phyloP scores from a whole-genome alignment of 35 echinoderm and acorn worm species.

The Apostichopus japonicus region DNA sequence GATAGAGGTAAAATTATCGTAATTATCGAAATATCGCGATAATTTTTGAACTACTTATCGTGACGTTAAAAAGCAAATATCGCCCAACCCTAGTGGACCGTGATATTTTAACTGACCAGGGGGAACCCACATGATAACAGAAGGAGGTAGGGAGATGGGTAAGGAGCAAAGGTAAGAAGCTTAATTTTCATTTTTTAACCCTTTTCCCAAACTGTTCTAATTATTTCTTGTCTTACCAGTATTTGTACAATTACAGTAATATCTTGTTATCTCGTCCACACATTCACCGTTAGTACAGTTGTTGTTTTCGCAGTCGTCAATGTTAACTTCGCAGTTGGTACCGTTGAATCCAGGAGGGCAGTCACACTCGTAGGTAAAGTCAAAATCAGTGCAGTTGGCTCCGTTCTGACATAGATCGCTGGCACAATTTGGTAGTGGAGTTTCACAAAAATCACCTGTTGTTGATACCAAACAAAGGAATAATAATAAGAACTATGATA shows the following conservation, averaged over 20 bases:
- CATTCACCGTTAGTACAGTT: slow-evolving; percentile 54
- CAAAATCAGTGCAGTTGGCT: slow-evolving; percentile 74
- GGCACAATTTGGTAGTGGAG: slow-evolving; percentile 76
- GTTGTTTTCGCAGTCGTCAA: slow-evolving; percentile 63
- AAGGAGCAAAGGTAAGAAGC: not conserved
- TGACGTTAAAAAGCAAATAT: no score
- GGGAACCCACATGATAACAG: not conserved
- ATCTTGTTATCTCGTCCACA: slow-evolving; percentile 56
- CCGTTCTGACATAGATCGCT: slow-evolving; percentile 68
- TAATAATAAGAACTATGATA: not conserved
- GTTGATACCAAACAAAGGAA: not conserved
- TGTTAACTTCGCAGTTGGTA: slow-evolving; percentile 50
- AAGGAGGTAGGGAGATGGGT: not conserved
- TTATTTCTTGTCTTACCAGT: slow-evolving; percentile 51
- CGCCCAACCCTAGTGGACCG: no score
- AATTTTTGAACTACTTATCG: no score
- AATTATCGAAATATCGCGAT: no score
- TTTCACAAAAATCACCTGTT: slow-evolving; percentile 75
- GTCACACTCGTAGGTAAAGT: slow-evolving; percentile 66
- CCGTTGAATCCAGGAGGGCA: slow-evolving; percentile 64
- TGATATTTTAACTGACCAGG: no score
- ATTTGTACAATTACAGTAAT: slow-evolving; percentile 57
- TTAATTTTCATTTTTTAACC: not conserved
- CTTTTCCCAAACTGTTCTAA: not conserved
- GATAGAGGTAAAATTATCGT: no score